A percentile compares a stretch with the other conserved stretches of the same genome.
phyloP scores from a whole-genome alignment of 2,113 vertebrate species.

The Ursus arctos region DNA sequence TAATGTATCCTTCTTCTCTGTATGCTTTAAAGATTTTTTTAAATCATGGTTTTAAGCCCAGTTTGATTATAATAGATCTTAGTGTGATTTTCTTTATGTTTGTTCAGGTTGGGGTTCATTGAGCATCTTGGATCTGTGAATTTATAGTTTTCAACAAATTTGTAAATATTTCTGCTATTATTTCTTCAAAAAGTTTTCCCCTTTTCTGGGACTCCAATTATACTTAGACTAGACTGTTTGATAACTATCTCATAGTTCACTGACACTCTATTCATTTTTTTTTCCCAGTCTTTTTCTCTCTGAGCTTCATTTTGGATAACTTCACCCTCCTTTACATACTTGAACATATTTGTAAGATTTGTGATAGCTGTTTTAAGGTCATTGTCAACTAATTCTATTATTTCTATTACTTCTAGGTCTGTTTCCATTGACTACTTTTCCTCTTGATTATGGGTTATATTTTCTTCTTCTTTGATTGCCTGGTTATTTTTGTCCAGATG shows the following conservation, averaged over 20 bases:
- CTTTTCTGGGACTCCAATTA: not conserved
- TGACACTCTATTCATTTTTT: not conserved
- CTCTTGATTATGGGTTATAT: not conserved
- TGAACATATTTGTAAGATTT: not conserved
- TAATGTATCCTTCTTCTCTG: not conserved
- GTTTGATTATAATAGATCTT: not conserved
- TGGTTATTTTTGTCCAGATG: not conserved
- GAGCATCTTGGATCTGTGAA: conserved; percentile 1
- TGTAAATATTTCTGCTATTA: not conserved
- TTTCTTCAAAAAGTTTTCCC: not conserved
- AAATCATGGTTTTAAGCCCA: not conserved
- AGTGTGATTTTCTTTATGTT: not conserved
- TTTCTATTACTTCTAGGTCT: not conserved
- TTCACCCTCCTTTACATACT: not conserved
- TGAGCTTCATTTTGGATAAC: not conserved
- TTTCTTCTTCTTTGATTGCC: not conserved
- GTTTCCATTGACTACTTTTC: conserved; percentile 12
- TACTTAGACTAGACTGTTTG: not conserved
- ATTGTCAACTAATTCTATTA: not conserved
- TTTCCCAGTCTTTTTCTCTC: not conserved
- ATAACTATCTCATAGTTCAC: not conserved
- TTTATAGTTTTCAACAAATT: conserved; percentile 32
- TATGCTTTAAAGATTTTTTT: not conserved
- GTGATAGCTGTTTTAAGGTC: not conserved
- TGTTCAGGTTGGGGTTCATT: not conserved